A percentile compares a stretch with the other conserved stretches of the same genome.
These are phyloP conservation scores for Coenonympha arcania DNA, from an alignment of 2,888 invertebrate genomes.

Conservation along the genomic window DNA sequence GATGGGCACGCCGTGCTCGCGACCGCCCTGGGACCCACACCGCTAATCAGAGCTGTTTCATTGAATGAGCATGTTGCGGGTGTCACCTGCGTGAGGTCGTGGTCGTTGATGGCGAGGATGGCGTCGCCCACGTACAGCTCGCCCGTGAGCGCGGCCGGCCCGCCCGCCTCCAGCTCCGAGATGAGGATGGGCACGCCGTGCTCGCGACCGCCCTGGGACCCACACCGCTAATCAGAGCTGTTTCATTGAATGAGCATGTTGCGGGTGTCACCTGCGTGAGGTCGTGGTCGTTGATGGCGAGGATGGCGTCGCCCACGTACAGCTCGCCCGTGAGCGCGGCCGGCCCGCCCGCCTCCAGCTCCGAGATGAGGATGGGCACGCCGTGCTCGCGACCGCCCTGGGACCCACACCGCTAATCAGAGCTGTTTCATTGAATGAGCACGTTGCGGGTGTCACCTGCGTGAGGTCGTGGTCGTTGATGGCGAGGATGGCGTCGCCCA, in stretches of 20 bases:
- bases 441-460: slow-evolving; percentile 70
- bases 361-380: slow-evolving; percentile 88
- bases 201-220: slow-evolving; percentile 85
- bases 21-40: slow-evolving; percentile 78
- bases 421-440: no score
- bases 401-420: no score
- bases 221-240: no score
- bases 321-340: slow-evolving; percentile 82
- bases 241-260: no score
- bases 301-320: slow-evolving; percentile 88
- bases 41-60: no score
- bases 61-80: no score
- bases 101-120: slow-evolving; percentile 85
- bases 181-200: slow-evolving; percentile 90
- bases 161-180: slow-evolving; percentile 84
- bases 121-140: slow-evolving; percentile 88
- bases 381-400: slow-evolving; percentile 91
- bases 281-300: slow-evolving; percentile 85
- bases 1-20: slow-evolving; percentile 90
- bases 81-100: slow-evolving; percentile 79
- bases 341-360: slow-evolving; percentile 84
- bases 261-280: slow-evolving; percentile 75
- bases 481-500: slow-evolving; percentile 88
- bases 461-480: slow-evolving; percentile 86
- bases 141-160: slow-evolving; percentile 83